A percentile compares a stretch with the other conserved stretches of the same genome.
Evolutionary conservation across 2,113 vertebrate species (phyloP).

Genomic region (Platycercus adscitus): DNA sequence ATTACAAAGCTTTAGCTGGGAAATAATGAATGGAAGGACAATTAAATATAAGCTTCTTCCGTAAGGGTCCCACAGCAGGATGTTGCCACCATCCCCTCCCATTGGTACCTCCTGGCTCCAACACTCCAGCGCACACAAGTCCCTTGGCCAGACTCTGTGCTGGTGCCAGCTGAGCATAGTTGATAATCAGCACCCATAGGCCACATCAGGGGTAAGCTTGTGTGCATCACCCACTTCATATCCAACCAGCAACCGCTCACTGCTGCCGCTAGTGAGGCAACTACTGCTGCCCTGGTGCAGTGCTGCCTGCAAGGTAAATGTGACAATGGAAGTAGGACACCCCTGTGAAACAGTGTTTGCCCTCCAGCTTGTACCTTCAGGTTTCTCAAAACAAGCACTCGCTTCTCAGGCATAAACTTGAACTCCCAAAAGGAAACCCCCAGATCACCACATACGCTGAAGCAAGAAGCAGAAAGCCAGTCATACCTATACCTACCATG

Average conservation of each 20-base stretch:
- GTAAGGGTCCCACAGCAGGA: background rate
- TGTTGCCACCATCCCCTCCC: background rate
- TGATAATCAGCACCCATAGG: background rate
- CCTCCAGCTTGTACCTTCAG: background rate
- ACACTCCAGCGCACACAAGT: accelerated
- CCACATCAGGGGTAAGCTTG: background rate
- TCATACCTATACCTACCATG: accelerated
- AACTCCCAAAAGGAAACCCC: background rate
- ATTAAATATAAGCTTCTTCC: background rate
- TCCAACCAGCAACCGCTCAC: background rate
- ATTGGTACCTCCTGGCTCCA: background rate
- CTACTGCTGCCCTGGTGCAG: background rate
- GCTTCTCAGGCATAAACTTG: background rate
- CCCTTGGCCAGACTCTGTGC: background rate
- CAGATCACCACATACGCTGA: background rate
- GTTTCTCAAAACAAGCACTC: background rate
- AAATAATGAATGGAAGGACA: background rate
- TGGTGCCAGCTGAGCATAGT: background rate
- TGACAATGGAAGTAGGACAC: background rate
- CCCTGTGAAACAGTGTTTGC: accelerated
- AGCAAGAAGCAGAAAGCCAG: background rate
- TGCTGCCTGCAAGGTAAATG: accelerated
- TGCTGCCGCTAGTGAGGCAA: background rate
- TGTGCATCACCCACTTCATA: background rate
- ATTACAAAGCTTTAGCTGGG: background rate